Evolutionary conservation across 1,140 invertebrate genomes (phyloP), one percentile per base, ranked within the genome.

Genomic region (Neodiprion pinetum): DNA sequence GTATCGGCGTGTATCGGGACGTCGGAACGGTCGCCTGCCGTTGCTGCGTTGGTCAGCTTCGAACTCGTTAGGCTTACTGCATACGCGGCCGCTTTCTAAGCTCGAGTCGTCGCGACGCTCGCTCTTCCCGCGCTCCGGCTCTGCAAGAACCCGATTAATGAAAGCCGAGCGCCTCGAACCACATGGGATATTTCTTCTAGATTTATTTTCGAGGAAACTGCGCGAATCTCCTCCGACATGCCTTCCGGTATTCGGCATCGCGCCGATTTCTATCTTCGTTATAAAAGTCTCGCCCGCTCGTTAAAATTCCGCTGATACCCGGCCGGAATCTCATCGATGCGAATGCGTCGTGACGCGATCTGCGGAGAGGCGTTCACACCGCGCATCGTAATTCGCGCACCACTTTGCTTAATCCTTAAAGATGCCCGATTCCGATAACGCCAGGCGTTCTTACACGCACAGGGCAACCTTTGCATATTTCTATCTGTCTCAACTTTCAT

Each of bases 61-160:
- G 53, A 61, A 61, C 53, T 61, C 53, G 53, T 61, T 61, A 61
- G 53, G n/a, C 53, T 12, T 9, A 40, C 28, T 5, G 28, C 28
- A 40, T 40, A 40, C 28, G n/a, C 53, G 53, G 53, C 9, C 53
- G 53, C 53, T 61, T 61, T 61, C 53, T 61, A 61, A 61, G 53
- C 53, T 12, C 53, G 53, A 40, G 28, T 40, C 53, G 53, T 61
- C 53, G 53, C 53, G 53, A 61, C 53, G 53, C 53, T 61, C 53
- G 11, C 9, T 17, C 53, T 61, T 12, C n/a, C 28, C 28, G 28
- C 5, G 28, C 28, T 40, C 28, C 28, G 9, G 53, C 53, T 61
- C n/a, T 17, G 11, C n/a, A 61, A 61, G 53, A 61, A 61, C n/a
- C 53, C 53, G 53, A 61, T 61, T 61, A 61, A 61, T 61, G 53